Evolutionary conservation across 2,888 invertebrate genomes (phyloP).

Genomic region (Nesidiocoris tenuis): DNA sequence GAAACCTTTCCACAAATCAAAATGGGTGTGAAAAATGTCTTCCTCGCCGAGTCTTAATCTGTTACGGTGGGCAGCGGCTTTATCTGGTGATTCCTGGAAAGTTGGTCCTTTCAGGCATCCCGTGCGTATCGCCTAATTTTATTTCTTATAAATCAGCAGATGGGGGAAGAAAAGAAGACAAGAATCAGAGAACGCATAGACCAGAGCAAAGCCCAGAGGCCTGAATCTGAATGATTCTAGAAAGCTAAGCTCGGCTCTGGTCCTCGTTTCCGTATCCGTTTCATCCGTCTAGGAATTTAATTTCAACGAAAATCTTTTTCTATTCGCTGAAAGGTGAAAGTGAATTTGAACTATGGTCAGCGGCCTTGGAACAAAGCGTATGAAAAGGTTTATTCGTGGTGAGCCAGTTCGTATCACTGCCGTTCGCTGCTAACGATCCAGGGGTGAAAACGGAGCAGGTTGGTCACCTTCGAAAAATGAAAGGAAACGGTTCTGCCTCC

Average conservation of each 20-base stretch:
- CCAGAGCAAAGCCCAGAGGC: too few species aligned
- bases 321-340: slow-evolving; percentile 21
- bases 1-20: not conserved
- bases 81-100: not conserved
- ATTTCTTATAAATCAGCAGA: not conserved
- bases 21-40: not conserved
- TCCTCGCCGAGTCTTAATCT: not conserved
- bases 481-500: not conserved
- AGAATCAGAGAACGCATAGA: too few species aligned
- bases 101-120: not conserved
- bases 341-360: slow-evolving; percentile 1
- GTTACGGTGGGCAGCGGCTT: not conserved
- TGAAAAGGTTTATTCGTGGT: slow-evolving; percentile 14
- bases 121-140: not conserved
- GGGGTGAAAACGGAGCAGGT: slow-evolving; percentile 1
- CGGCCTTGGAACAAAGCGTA: slow-evolving; percentile 18
- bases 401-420: not conserved
- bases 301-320: slow-evolving; percentile 6
- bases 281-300: slow-evolving; percentile 6
- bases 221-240: too few species aligned
- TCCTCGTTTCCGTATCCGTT: slow-evolving; percentile 22
- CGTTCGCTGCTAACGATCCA: not conserved
- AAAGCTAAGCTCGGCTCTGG: slow-evolving; percentile 12
- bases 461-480: not conserved
- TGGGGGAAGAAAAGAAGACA: too few species aligned